Conservation (phyloP, 1,140 invertebrate genomes). For the Helicoverpa zea region DNA sequence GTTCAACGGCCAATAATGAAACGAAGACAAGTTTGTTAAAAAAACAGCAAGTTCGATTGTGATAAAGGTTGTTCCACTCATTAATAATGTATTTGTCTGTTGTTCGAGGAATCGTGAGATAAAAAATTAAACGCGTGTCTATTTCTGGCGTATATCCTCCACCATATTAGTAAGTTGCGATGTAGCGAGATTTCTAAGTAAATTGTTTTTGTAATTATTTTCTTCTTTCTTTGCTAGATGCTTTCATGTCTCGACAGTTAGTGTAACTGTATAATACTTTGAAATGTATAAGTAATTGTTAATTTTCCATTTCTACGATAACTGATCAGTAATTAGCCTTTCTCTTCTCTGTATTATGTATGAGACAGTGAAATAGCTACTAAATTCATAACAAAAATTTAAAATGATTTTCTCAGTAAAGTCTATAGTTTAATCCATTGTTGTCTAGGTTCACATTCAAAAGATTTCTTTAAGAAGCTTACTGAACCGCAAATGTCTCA, state of each 20-base stretch:
- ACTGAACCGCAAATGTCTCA: conserved; percentile 37
- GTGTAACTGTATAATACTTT: too few species aligned
- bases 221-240: neutral
- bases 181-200: neutral
- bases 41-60: conserved; percentile 31
- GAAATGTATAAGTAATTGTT: too few species aligned
- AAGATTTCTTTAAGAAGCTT: conserved; percentile 32
- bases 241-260: too few species aligned
- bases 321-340: too few species aligned
- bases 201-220: conserved; percentile 9
- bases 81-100: conserved; percentile 27
- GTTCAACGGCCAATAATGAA: conserved; percentile 24
- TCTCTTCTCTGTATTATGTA: neutral
- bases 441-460: conserved; percentile 28
- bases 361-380: neutral
- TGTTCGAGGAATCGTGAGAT: neutral
- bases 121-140: conserved; percentile 7
- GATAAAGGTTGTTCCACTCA: conserved; percentile 32
- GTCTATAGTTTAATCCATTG: conserved; percentile 12
- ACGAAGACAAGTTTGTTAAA: conserved; percentile 9
- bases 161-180: neutral
- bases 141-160: neutral
- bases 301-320: too few species aligned
- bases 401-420: neutral
- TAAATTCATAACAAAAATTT: conserved; percentile 11